Conservation (phyloP, 23 tunicate species). For the Halocynthia roretzi region DNA sequence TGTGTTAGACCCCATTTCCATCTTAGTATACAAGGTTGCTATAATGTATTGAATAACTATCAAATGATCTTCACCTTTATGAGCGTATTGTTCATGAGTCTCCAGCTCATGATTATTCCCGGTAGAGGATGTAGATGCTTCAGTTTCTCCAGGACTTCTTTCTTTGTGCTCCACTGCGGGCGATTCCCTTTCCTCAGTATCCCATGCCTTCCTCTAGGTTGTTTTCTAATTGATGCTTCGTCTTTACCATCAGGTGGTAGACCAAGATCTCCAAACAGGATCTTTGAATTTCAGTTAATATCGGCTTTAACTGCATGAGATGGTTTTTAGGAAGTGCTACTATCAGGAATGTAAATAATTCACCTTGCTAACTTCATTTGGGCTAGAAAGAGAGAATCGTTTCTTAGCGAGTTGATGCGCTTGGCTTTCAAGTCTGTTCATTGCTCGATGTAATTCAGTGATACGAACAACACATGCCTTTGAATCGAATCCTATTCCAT, state of each 20-base stretch:
- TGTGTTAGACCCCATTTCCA: no score
- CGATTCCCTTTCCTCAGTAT: not conserved
- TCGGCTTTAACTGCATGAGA: not conserved
- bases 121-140: conserved; percentile 54
- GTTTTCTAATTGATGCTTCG: not conserved
- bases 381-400: conserved; percentile 55
- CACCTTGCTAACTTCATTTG: conserved; percentile 53
- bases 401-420: conserved; percentile 60
- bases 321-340: not conserved
- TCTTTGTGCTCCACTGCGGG: conserved; percentile 51
- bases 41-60: not conserved
- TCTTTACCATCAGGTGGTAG: not conserved
- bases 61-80: conserved; percentile 17
- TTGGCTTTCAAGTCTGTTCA: conserved; percentile 27
- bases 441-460: conserved; percentile 9
- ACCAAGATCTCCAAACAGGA: conserved; percentile 24
- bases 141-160: conserved; percentile 34
- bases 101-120: conserved; percentile 56
- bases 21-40: no score
- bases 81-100: conserved; percentile 40
- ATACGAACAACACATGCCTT: conserved; percentile 18
- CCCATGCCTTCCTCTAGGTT: not conserved
- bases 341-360: not conserved
- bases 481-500: conserved; percentile 44
- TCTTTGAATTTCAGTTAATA: not conserved